Evolutionary conservation across 1,140 invertebrate species (phyloP).

Genomic region (Ericerus pela): DNA sequence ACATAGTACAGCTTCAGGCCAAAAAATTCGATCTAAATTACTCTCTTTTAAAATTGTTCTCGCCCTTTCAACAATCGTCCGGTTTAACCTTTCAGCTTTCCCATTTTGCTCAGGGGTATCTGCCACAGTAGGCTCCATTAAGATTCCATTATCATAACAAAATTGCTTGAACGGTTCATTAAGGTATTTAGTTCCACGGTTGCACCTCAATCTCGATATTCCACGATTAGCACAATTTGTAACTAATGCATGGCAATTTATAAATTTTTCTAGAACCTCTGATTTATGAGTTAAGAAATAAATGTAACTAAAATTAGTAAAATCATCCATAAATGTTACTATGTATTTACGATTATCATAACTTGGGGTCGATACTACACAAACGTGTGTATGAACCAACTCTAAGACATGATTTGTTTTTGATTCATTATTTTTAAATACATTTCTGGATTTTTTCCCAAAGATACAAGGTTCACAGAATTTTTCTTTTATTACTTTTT

Average conservation of each 20-base stretch:
- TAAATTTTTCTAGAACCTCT: conserved; percentile 24
- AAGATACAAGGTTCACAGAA: conserved; percentile 1
- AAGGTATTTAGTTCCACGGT: conserved; percentile 32
- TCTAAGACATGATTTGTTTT: conserved; percentile 12
- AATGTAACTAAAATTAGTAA: conserved; percentile 14
- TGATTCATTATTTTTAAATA: not conserved
- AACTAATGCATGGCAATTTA: not conserved
- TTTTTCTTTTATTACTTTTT: not conserved
- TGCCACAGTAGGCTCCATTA: conserved; percentile 28
- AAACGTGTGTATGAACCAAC: conserved; percentile 15
- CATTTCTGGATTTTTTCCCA: conserved; percentile 1
- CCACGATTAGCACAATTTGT: not conserved
- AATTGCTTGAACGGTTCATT: not conserved
- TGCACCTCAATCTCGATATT: conserved; percentile 26
- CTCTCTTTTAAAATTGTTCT: conserved; percentile 26
- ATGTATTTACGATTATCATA: conserved; percentile 10
- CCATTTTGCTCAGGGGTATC: conserved; percentile 37
- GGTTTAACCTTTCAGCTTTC: conserved; percentile 30
- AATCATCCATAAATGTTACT: conserved; percentile 18
- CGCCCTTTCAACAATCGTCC: conserved; percentile 25
- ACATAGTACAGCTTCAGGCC: conserved; percentile 23
- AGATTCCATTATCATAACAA: conserved; percentile 26
- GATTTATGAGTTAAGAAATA: conserved; percentile 26
- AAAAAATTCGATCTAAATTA: not conserved
- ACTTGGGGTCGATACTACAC: not conserved